phyloP scores from a whole-genome alignment of 2,113 vertebrate genomes.

The Gambusia affinis region DNA sequence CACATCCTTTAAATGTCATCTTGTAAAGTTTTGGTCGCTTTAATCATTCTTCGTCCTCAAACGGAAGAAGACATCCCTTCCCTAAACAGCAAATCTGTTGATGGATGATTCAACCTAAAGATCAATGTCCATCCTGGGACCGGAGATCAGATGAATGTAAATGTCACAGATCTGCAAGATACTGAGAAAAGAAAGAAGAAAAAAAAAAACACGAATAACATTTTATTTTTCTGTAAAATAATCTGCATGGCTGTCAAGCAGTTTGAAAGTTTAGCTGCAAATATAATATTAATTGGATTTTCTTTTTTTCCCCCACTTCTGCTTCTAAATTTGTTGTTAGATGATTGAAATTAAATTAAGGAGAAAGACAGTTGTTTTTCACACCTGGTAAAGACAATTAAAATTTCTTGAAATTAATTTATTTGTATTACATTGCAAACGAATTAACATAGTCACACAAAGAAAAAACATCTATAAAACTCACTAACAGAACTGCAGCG shows the following conservation, averaged over 20 bases:
- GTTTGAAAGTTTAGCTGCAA: not conserved
- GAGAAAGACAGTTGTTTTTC: not conserved
- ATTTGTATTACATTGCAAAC: too few species aligned
- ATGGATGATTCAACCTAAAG: not conserved
- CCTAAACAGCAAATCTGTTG: conserved; percentile 8
- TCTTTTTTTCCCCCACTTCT: not conserved
- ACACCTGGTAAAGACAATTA: not conserved
- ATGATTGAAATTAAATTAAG: not conserved
- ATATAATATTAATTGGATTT: not conserved
- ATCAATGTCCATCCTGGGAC: not conserved
- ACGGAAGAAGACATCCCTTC: not conserved
- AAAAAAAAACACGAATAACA: not conserved
- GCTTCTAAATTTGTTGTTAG: not conserved
- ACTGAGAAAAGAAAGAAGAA: not conserved
- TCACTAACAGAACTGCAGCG: not conserved
- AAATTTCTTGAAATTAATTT: not conserved
- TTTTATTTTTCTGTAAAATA: not conserved
- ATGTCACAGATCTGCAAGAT: not conserved
- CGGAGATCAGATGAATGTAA: not conserved
- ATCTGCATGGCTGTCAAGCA: not conserved
- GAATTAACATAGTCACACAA: not conserved
- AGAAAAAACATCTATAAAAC: not conserved
- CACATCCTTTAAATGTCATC: conserved; percentile 2
- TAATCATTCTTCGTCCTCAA: not conserved
- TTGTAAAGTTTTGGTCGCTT: conserved; percentile 9